Conservation (phyloP, 2,113 vertebrate genomes). For the Megaceryle torquata region DNA sequence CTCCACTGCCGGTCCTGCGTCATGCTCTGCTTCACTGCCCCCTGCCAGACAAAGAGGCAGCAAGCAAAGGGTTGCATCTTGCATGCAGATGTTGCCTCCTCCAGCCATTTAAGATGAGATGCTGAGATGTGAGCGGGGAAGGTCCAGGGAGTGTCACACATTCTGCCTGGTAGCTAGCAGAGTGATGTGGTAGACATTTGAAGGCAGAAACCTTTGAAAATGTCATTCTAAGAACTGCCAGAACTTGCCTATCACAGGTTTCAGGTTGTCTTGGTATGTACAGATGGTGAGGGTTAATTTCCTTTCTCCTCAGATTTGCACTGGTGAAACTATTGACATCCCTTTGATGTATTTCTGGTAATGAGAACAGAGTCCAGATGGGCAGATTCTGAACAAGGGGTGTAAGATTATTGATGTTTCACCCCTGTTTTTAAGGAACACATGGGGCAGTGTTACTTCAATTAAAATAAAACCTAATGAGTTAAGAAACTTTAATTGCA, state of each 20-base stretch:
- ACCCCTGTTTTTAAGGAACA: background rate
- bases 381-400: background rate
- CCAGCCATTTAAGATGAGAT: background rate
- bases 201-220: background rate
- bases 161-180: fast-evolving
- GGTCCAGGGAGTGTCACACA: background rate
- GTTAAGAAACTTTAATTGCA: background rate
- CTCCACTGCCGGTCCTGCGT: background rate
- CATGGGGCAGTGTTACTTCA: background rate
- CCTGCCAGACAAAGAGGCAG: background rate
- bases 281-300: background rate
- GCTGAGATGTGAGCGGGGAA: background rate
- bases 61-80: background rate
- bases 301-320: background rate
- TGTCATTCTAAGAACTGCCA: background rate
- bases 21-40: fast-evolving
- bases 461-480: background rate
- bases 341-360: background rate
- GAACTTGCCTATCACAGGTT: background rate
- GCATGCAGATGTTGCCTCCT: background rate
- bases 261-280: background rate
- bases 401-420: background rate
- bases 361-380: background rate
- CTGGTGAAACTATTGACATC: background rate
- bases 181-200: fast-evolving